Conservation (phyloP, 2,888 invertebrate genomes). For the Hartigia nigra region DNA sequence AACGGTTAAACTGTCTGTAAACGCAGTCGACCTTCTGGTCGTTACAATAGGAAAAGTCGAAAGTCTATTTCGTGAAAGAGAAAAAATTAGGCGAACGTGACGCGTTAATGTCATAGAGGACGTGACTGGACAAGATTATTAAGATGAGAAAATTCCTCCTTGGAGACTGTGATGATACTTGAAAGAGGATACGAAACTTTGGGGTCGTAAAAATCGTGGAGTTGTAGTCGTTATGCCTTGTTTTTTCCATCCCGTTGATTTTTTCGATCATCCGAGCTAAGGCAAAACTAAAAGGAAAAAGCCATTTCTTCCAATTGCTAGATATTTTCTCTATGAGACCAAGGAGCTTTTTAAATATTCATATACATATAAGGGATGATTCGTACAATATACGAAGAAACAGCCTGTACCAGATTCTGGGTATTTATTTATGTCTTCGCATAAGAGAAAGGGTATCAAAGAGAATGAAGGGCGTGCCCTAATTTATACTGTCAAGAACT, state of each 20-base stretch:
- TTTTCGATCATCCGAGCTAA: neutral
- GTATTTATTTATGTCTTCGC: neutral
- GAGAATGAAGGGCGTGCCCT: neutral
- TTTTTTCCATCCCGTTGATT: neutral
- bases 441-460: neutral
- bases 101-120: neutral
- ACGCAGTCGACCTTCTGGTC: constrained; percentile 2
- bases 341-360: neutral
- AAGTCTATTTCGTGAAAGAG: neutral
- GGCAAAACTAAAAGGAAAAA: neutral
- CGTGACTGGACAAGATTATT: neutral
- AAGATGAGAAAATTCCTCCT: neutral
- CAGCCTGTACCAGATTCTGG: neutral
- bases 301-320: neutral
- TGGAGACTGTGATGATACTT: neutral
- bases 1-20: constrained; percentile 11
- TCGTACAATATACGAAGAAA: neutral
- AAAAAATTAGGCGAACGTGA: neutral
- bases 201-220: neutral
- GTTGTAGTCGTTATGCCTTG: neutral
- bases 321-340: neutral
- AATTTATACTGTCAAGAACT: neutral
- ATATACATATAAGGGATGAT: neutral
- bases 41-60: neutral
- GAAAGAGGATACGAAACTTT: neutral